phyloP scores from a whole-genome alignment of 2,888 invertebrate species.

The Xestia sexstrigata region DNA sequence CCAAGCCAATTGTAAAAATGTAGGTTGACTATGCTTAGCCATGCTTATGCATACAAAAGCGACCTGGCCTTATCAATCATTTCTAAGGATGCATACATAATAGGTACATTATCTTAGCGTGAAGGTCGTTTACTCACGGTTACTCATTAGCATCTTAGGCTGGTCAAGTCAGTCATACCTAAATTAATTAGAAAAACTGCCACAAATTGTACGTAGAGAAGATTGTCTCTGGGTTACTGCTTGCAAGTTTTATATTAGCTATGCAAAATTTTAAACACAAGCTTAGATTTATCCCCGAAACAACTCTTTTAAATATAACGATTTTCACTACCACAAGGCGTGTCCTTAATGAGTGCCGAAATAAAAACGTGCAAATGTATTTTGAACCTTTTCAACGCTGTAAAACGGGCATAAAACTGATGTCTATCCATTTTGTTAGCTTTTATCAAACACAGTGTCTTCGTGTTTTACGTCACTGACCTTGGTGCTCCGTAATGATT shows the following conservation, averaged over 20 bases:
- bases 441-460: conserved; percentile 3
- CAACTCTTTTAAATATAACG: no score
- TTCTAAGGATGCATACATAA: conserved; percentile 29
- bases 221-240: not conserved
- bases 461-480: conserved; percentile 29
- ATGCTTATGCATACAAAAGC: not conserved
- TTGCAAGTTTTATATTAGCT: not conserved
- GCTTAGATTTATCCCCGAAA: not conserved
- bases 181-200: not conserved
- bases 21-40: not conserved
- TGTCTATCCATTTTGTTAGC: not conserved
- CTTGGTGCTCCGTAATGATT: conserved; percentile 49
- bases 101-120: conserved; percentile 16
- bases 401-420: conserved; percentile 15
- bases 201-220: not conserved
- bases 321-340: not conserved
- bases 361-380: not conserved
- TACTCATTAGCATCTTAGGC: not conserved
- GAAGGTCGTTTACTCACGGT: conserved; percentile 31
- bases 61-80: conserved; percentile 41
- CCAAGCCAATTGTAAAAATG: not conserved
- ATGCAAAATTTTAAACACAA: not conserved
- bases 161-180: not conserved
- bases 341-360: not conserved
- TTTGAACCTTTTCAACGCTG: not conserved